Evolutionary conservation across 2,113 vertebrate genomes (phyloP).

Genomic region (Aythya baeri): DNA sequence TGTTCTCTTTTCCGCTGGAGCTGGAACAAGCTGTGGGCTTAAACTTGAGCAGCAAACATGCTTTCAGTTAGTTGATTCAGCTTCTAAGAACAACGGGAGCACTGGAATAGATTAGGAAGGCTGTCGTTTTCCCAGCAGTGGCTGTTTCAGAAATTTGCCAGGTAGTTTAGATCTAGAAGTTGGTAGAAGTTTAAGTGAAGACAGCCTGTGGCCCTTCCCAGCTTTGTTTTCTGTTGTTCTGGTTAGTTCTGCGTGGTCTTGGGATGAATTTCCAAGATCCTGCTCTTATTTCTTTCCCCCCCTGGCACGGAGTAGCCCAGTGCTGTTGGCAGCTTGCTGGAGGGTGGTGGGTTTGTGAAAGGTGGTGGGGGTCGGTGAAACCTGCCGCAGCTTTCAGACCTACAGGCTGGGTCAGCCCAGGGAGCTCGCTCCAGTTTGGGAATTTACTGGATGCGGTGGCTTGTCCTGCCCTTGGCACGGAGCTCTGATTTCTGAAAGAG

Average conservation of each 20-base stretch:
- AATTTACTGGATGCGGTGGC: neutral
- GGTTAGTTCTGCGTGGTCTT: constrained; percentile 8
- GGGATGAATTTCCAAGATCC: neutral
- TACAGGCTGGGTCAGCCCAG: neutral
- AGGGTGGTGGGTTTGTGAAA: neutral
- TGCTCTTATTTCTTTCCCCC: neutral
- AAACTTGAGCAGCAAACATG: neutral
- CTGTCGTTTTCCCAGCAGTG: neutral
- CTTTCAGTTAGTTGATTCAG: neutral
- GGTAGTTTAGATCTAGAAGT: neutral
- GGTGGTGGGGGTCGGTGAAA: neutral
- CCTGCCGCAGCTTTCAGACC: neutral
- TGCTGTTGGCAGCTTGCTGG: neutral
- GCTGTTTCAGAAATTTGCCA: neutral
- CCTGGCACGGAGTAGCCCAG: neutral
- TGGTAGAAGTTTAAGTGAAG: constrained; percentile 31
- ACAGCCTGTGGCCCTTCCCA: neutral
- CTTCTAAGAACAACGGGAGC: neutral
- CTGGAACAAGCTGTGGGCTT: neutral
- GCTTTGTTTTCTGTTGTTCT: constrained; percentile 3
- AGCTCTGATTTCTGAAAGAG: neutral
- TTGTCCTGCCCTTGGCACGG: neutral
- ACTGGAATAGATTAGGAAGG: neutral
- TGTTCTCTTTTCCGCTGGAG: neutral
- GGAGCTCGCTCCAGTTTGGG: neutral